Percentiles rank a stretch among this genome's conserved stretches.
Conservation (phyloP, 2,113 vertebrate species). For the Tupaia chinensis region DNA sequence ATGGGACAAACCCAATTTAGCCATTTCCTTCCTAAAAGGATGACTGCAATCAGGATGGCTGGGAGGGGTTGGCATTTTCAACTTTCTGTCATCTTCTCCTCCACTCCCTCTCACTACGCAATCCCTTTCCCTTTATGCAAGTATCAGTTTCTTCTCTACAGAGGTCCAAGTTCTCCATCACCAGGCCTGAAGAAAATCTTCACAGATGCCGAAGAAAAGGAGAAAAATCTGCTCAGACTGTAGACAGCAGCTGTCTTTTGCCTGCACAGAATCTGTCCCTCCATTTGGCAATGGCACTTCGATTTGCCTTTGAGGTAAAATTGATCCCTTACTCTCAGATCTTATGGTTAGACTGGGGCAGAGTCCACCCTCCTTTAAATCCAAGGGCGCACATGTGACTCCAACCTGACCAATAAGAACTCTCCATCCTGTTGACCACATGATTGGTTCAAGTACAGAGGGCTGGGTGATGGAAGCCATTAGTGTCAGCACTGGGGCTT, state of each 20-base stretch:
- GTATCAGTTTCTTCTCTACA: neutral
- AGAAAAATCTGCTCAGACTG: neutral
- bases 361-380: neutral
- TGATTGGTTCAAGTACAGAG: neutral
- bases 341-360: neutral
- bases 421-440: neutral
- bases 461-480: neutral
- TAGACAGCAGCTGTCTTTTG: neutral
- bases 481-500: neutral
- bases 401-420: neutral
- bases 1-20: neutral
- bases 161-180: neutral
- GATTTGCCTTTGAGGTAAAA: neutral
- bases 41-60: neutral
- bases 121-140: neutral
- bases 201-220: neutral
- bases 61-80: slow-evolving; percentile 38
- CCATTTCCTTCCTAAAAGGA: slow-evolving; percentile 45
- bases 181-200: neutral
- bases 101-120: neutral
- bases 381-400: neutral
- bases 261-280: neutral
- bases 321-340: neutral
- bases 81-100: slow-evolving; percentile 10
- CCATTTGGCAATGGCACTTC: neutral